Evolutionary conservation across 2,797 vertebrate species (phyloP), one percentile per base, ranked within the genome.

Genomic region (Muscicapa striata): DNA sequence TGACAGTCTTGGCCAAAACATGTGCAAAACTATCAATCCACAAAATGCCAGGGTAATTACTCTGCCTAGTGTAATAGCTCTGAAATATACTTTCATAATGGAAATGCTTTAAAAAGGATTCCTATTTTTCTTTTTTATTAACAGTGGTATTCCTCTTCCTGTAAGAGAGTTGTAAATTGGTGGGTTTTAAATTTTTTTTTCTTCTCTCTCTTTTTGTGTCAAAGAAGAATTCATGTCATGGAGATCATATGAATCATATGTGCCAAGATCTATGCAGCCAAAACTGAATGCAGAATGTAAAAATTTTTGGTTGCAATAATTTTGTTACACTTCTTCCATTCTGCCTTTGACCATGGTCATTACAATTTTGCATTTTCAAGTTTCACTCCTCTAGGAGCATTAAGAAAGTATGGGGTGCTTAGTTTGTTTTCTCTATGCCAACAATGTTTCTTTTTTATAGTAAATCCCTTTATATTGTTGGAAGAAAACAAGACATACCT

Each of bases 31-130:
- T 89, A 72, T 89, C 61, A 83, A 36, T 84, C 55, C 13, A 16
- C 41, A 91, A 94, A 94, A 81, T 88, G 52, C 66, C 77, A 69
- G 62, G 36, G 26, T 91, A 88, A 90, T 88, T 87, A 81, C 90
- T 91, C 54, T 75, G 46, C 55, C 55, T 81, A 20, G 30, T 81
- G 11, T 68, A 91, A 90, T 68, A 87, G 69, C 52, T 74, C 40
- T 94, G 66, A 95, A 86, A 68, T 82, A 75, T 45, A n/a, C 40
- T 64, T 93, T 94, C 67, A 75, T 79, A 90, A 84, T 52, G 45
- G 23, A 78, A 91, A 64, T 67, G 24, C 41, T 81, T 83, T 66
- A 43, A 84, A 88, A 92, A 58, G 16, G 34, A 58, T 54, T 80
- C 26, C 30, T 66, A 57, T 6, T 45, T 66, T 63, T 76, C 3